A percentile compares a stretch with the other conserved stretches of the same genome.
Evolutionary conservation across 2,888 invertebrate genomes (phyloP).

Genomic region (Corbicula japonica): DNA sequence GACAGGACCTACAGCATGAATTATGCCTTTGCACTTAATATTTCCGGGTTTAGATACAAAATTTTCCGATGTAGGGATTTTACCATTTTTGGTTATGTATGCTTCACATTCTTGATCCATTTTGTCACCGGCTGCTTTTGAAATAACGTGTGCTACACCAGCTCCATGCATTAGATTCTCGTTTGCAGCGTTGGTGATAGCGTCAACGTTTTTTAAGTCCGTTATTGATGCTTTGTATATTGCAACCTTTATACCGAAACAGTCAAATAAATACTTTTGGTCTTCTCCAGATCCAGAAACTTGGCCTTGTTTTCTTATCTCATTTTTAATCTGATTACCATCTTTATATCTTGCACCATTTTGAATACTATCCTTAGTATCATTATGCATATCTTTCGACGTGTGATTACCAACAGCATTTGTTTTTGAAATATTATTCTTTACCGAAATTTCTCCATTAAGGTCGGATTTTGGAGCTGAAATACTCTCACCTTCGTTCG

Average conservation of each 20-base stretch:
- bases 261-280: conserved; percentile 37
- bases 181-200: conserved; percentile 78
- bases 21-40: conserved; percentile 65
- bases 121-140: conserved; percentile 58
- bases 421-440: too few relatives aligned
- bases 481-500: too few relatives aligned
- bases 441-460: too few relatives aligned
- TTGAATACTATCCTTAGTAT: too few relatives aligned
- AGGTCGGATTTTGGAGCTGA: too few relatives aligned
- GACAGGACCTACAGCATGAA: conserved; percentile 73
- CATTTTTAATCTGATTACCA: too few relatives aligned
- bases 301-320: too few relatives aligned
- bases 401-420: too few relatives aligned
- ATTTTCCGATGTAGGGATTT: conserved; percentile 60
- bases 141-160: conserved; percentile 68
- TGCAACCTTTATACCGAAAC: conserved; percentile 24
- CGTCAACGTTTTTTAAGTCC: conserved; percentile 65
- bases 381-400: too few relatives aligned
- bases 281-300: conserved; percentile 27
- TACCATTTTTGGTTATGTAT: conserved; percentile 54
- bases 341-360: too few relatives aligned
- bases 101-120: conserved; percentile 65
- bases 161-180: conserved; percentile 66
- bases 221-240: conserved; percentile 55
- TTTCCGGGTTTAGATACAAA: conserved; percentile 63